These are phyloP conservation scores for Sebastolobus alascanus DNA, from an alignment of 2,797 vertebrate genomes.

Conservation along the genomic window DNA sequence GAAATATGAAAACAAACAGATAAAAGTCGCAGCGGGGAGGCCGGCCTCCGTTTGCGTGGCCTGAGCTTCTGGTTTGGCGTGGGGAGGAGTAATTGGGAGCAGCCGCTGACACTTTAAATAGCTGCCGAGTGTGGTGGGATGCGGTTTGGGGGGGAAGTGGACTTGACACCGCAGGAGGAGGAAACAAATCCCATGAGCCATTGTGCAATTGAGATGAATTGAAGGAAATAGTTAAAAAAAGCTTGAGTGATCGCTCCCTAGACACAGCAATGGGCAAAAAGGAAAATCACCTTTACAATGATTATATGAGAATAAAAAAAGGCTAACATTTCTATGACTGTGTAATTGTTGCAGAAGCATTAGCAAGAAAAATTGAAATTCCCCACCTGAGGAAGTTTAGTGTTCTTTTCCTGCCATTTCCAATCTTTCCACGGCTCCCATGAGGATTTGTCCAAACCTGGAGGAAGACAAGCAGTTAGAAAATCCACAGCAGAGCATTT, in stretches of 20 bases:
- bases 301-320: neutral
- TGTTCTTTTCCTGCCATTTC: slow-evolving; percentile 33
- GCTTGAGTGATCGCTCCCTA: neutral
- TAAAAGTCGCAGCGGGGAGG: slow-evolving; percentile 58
- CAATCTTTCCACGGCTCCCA: slow-evolving; percentile 45
- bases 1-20: slow-evolving; percentile 74
- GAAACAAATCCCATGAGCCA: slow-evolving; percentile 46
- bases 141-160: slow-evolving; percentile 51
- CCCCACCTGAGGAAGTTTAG: slow-evolving; percentile 58
- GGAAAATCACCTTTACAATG: neutral
- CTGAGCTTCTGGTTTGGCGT: slow-evolving; percentile 62
- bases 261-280: neutral
- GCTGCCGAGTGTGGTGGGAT: slow-evolving; percentile 65
- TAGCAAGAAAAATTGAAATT: neutral
- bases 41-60: slow-evolving; percentile 38
- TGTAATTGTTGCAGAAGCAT: neutral
- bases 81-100: slow-evolving; percentile 67
- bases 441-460: slow-evolving; percentile 49
- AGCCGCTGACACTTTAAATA: slow-evolving; percentile 74
- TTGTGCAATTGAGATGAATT: slow-evolving; percentile 58
- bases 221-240: slow-evolving; percentile 29
- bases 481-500: slow-evolving; percentile 14
- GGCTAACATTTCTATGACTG: neutral
- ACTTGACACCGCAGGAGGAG: slow-evolving; percentile 58
- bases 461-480: slow-evolving; percentile 41